Evolutionary conservation across 2,113 vertebrate genomes (phyloP).

Genomic region (Orthonyx spaldingii): DNA sequence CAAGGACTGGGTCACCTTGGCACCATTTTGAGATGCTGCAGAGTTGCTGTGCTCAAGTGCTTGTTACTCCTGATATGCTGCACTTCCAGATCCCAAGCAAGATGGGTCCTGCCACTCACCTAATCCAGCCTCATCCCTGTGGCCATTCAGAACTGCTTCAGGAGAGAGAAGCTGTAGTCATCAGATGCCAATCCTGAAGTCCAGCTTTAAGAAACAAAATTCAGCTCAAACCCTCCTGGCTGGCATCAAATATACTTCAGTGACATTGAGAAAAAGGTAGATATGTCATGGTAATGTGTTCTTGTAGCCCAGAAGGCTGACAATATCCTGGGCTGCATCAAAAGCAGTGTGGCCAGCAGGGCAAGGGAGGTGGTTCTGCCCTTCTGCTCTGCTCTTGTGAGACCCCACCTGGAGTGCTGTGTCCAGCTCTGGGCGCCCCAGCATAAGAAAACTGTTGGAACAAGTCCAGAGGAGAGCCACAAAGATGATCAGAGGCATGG

Average conservation of each 20-base stretch:
- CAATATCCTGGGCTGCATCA: background rate
- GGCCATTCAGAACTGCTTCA: background rate
- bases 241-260: background rate
- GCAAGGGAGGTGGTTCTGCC: background rate
- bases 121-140: background rate
- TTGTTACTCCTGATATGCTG: background rate
- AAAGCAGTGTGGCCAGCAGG: background rate
- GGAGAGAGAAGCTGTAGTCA: background rate
- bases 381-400: background rate
- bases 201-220: background rate
- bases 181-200: background rate
- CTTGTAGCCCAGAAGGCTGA: background rate
- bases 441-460: background rate
- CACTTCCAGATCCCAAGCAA: background rate
- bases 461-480: background rate
- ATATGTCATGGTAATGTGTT: background rate
- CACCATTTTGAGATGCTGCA: background rate
- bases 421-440: background rate
- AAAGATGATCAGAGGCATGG: background rate
- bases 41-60: background rate
- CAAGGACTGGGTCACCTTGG: background rate
- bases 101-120: background rate
- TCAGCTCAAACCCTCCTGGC: background rate
- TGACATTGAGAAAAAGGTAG: background rate
- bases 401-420: background rate